phyloP scores from a whole-genome alignment of 2,113 vertebrate species.

The Piliocolobus tephrosceles region DNA sequence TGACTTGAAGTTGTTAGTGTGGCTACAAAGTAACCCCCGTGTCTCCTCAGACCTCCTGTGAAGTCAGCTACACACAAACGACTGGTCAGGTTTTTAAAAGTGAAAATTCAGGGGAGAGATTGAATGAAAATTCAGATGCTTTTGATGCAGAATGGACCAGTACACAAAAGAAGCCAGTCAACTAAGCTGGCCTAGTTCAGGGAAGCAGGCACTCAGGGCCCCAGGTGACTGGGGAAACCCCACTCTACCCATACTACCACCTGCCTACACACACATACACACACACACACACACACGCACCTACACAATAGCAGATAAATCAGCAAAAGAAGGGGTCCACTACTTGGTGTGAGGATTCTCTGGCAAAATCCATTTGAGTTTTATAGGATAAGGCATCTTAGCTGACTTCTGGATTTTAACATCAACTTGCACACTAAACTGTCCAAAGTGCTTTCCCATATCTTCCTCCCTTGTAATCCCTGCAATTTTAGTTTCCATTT shows the following conservation, averaged over 20 bases:
- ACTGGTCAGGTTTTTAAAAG: not conserved
- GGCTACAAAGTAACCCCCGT: not conserved
- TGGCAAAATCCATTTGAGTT: not conserved
- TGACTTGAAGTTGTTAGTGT: no score
- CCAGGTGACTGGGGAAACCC: not conserved
- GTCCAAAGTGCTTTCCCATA: not conserved
- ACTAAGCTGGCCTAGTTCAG: not conserved
- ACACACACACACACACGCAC: not conserved
- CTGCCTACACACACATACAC: not conserved
- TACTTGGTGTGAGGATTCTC: not conserved
- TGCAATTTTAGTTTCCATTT: not conserved
- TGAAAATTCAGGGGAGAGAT: not conserved
- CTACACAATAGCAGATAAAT: not conserved
- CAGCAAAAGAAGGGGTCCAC: not conserved
- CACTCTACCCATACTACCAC: rapidly evolving
- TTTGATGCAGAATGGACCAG: not conserved
- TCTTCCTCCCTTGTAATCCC: conserved; percentile 5
- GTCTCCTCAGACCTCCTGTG: not conserved
- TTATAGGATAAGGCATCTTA: not conserved
- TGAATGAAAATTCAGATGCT: not conserved
- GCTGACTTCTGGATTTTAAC: not conserved
- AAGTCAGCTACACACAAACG: not conserved
- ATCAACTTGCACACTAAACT: not conserved
- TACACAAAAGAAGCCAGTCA: not conserved
- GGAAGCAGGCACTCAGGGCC: not conserved